Evolutionary conservation across 35 echinoderm and acorn worm genomes (phyloP).

Genomic region (Strongylocentrotus purpuratus): DNA sequence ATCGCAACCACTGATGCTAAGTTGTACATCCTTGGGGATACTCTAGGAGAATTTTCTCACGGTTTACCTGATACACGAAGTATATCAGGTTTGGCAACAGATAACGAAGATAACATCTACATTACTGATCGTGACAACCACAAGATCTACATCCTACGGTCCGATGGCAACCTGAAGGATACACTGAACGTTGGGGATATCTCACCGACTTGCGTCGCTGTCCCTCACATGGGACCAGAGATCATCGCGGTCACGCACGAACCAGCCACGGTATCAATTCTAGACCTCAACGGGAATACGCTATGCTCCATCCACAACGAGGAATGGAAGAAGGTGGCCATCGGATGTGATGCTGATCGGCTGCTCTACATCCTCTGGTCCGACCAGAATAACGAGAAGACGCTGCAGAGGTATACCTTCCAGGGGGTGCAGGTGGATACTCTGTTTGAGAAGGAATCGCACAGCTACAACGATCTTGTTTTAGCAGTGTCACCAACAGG

Average conservation of each 20-base stretch:
- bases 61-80: neutral
- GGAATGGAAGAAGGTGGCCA: neutral
- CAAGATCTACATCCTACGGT: neutral
- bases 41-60: neutral
- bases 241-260: neutral
- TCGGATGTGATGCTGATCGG: neutral
- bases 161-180: neutral
- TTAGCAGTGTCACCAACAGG: conserved; percentile 24
- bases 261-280: neutral
- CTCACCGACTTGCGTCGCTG: conserved; percentile 25
- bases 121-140: neutral
- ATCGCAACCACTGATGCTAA: conserved; percentile 16
- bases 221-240: neutral
- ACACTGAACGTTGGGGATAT: neutral
- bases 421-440: no score
- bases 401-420: no score
- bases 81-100: conserved; percentile 21
- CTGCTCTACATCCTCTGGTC: conserved; percentile 4
- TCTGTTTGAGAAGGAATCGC: no score
- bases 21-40: conserved; percentile 12
- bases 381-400: neutral
- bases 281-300: neutral
- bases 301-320: conserved; percentile 25
- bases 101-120: conserved; percentile 1
- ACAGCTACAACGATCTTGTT: neutral